Evolutionary conservation across 1,140 invertebrate genomes (phyloP), one percentile per base, ranked within the genome.

Genomic region (Meloidogyne floridensis): DNA sequence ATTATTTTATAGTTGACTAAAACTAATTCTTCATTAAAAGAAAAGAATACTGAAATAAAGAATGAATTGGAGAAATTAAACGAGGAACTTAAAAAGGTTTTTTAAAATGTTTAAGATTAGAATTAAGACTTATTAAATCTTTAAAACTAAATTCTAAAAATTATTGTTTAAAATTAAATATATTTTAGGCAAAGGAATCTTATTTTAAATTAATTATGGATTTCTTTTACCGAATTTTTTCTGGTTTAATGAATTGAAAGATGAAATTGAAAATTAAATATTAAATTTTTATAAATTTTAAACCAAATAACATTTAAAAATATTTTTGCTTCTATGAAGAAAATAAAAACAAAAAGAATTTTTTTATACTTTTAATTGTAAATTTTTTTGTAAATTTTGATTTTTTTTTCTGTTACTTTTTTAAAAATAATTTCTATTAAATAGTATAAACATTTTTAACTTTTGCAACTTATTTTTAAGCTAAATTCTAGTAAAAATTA

Each of bases 171-270:
- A 13, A 13, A 72, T 72, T 54, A n/a, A 5, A 59, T 59, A 15
- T 15, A 59, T 59, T 65, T 65, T 1, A 65, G 59, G 59, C 59
- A 65, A 3, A 65, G 7, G 7, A 15, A n/a, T n/a, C 59, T 65
- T 65, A 65, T 65, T 65, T 65, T 65, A 5, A n/a, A n/a, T 65
- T 65, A 65, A 65, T 65, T n/a, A 65, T 65, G 59, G 15, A 65
- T n/a, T 65, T 65, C n/a, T 65, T 65, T n/a, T 4, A 65, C n/a
- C 15, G 6, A 65, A 65, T 65, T n/a, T 65, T 65, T 8, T 65
- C 15, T 8, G 15, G 59, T n/a, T 65, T 65, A 59, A 6, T 65
- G 59, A n/a, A 18, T 6, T 54, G 10, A 54, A 13, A 11, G 8
- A 54, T 10, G 15, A 65, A 18, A 65, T 65, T n/a, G n/a, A n/a